phyloP scores from a whole-genome alignment of 2,113 vertebrate species.

The Phodopus roborovskii region DNA sequence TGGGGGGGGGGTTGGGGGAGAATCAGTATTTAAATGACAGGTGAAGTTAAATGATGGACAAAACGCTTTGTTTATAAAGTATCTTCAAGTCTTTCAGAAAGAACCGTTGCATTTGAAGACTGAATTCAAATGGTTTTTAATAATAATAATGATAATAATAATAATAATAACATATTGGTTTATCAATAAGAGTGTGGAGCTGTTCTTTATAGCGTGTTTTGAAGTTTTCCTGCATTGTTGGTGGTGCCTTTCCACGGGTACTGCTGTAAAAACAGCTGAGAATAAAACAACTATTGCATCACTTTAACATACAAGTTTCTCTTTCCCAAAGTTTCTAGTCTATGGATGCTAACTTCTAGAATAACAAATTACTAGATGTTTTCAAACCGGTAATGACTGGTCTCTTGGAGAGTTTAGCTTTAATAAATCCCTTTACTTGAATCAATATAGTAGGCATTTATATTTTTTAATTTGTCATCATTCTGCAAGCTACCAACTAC shows the following conservation, averaged over 20 bases:
- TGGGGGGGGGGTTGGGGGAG: no score
- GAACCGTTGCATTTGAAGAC: constrained; percentile 82
- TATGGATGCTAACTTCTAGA: constrained; percentile 30
- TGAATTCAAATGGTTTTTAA: constrained; percentile 88
- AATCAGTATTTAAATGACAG: constrained; percentile 87
- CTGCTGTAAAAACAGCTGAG: constrained; percentile 69
- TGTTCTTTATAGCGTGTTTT: constrained; percentile 83
- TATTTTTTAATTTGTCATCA: not conserved
- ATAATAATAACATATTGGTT: constrained; percentile 82
- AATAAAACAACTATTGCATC: not conserved
- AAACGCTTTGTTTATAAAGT: constrained; percentile 85
- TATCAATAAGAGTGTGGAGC: constrained; percentile 85
- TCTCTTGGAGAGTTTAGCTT: not conserved
- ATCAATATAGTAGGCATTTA: not conserved
- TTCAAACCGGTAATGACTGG: constrained; percentile 40
- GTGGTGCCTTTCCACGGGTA: constrained; percentile 74
- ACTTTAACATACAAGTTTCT: not conserved
- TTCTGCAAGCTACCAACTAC: not conserved
- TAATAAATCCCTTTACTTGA: constrained; percentile 11
- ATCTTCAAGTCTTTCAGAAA: constrained; percentile 77
- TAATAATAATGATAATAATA: constrained; percentile 75
- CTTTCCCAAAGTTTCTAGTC: constrained; percentile 13
- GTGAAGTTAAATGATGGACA: constrained; percentile 87
- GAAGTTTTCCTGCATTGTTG: no score
- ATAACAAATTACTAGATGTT: constrained; percentile 2